Evolutionary conservation across 2,113 vertebrate species (phyloP).

Genomic region (Podarcis cretensis): DNA sequence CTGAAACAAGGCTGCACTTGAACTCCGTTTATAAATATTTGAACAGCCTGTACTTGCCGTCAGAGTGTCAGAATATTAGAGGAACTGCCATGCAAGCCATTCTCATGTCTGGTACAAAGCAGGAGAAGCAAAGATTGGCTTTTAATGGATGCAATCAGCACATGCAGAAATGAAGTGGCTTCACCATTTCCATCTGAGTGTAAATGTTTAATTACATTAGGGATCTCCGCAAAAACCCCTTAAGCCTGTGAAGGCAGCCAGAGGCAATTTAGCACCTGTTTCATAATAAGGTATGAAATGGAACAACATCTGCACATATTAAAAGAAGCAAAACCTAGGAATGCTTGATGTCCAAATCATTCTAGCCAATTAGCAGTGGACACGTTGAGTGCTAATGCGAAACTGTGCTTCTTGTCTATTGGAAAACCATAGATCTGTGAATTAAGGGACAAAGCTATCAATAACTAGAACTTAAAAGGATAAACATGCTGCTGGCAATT

Average conservation of each 20-base stretch:
- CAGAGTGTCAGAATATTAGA: background rate
- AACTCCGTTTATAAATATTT: slow-evolving; percentile 7
- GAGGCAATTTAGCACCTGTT: slow-evolving; percentile 66
- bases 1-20: background rate
- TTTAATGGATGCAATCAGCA: slow-evolving; percentile 23
- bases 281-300: slow-evolving; percentile 52
- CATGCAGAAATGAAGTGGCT: slow-evolving; percentile 21
- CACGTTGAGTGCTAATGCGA: slow-evolving; percentile 11
- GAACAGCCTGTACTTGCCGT: slow-evolving; percentile 13
- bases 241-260: slow-evolving; percentile 51
- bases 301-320: slow-evolving; percentile 66
- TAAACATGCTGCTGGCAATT: background rate
- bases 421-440: background rate
- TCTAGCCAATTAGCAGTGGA: slow-evolving; percentile 34
- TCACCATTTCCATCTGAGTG: slow-evolving; percentile 53
- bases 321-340: slow-evolving; percentile 50
- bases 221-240: slow-evolving; percentile 54
- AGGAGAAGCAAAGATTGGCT: background rate
- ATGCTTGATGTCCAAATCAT: slow-evolving; percentile 22
- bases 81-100: slow-evolving; percentile 9
- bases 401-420: background rate
- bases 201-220: slow-evolving; percentile 68
- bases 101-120: background rate
- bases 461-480: background rate
- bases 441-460: background rate